phyloP scores from a whole-genome alignment of 2,113 vertebrate genomes.

The Pterocles orientalis region DNA sequence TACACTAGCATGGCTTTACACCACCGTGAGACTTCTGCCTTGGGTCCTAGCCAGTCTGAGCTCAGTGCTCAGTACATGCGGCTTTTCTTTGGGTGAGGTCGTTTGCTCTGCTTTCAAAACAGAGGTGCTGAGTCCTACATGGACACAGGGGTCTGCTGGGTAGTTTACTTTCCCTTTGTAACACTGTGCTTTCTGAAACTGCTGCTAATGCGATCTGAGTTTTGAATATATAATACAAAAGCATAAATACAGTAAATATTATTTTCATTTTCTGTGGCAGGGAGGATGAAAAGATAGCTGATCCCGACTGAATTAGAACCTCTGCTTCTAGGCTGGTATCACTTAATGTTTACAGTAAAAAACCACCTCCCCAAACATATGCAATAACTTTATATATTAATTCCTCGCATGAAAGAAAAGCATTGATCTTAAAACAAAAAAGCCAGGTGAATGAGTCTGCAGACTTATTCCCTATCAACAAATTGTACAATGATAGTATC shows the following conservation, averaged over 20 bases:
- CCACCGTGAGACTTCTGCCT: background rate
- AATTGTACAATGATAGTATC: background rate
- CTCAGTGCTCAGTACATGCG: rapidly evolving
- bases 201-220: background rate
- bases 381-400: background rate
- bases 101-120: background rate
- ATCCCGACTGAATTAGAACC: background rate
- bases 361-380: background rate
- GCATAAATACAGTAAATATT: background rate
- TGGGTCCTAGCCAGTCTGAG: background rate
- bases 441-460: background rate
- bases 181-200: background rate
- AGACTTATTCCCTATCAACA: background rate
- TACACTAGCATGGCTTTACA: background rate
- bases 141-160: background rate
- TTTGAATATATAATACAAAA: background rate
- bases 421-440: background rate
- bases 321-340: background rate
- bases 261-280: background rate
- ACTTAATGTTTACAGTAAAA: background rate
- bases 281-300: background rate
- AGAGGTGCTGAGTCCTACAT: background rate
- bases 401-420: background rate
- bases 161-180: background rate
- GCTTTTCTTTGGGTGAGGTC: background rate